A percentile compares a stretch with the other conserved stretches of the same genome.
phyloP scores from a whole-genome alignment of 2,888 invertebrate species.

The Protonemura montana region DNA sequence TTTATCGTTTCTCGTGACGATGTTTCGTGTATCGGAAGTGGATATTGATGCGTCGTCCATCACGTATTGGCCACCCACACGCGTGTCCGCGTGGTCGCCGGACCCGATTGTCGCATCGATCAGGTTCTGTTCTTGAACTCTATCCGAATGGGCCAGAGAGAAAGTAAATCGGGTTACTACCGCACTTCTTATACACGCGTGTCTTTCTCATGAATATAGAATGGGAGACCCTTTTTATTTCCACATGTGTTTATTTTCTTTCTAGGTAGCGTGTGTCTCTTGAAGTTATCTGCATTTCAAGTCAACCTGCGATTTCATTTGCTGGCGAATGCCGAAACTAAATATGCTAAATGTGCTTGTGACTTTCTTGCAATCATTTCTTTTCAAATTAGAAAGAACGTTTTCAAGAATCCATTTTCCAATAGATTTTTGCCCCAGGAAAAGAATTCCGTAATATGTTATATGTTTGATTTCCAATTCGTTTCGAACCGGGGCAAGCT shows the following conservation, averaged over 20 bases:
- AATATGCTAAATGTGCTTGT: too few relatives aligned
- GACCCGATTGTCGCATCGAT: neutral
- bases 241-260: too few relatives aligned
- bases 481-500: too few relatives aligned
- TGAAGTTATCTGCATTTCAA: neutral
- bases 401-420: too few relatives aligned
- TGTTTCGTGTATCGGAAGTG: neutral
- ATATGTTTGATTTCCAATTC: too few relatives aligned
- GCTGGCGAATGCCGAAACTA: too few relatives aligned
- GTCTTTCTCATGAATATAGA: neutral
- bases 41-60: neutral
- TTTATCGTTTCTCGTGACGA: neutral
- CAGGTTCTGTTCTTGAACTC: neutral
- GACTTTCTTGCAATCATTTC: too few relatives aligned
- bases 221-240: neutral
- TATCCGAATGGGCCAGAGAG: neutral
- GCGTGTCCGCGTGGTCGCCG: neutral
- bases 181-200: neutral
- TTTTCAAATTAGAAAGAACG: too few relatives aligned
- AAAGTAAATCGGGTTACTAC: neutral
- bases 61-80: neutral
- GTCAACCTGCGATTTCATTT: too few relatives aligned
- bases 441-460: too few relatives aligned
- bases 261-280: too few relatives aligned
- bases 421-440: too few relatives aligned